These are phyloP conservation scores for Petrocephalus sullivani DNA, from an alignment of 2,797 vertebrate genomes.

Conservation along the genomic window DNA sequence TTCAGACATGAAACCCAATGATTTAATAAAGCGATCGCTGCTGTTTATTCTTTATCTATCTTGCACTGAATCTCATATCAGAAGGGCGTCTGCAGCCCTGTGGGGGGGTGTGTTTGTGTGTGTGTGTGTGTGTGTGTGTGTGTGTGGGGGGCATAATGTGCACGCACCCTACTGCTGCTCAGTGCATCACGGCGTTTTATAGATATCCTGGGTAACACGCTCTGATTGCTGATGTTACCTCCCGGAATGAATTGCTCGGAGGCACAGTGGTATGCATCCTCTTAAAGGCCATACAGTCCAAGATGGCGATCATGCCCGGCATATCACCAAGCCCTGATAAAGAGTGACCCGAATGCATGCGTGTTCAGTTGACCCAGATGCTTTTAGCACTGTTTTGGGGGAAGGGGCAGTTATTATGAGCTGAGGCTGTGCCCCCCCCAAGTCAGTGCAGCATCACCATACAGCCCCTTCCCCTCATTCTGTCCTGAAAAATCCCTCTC, in stretches of 20 bases:
- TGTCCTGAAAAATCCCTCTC: conserved; percentile 8
- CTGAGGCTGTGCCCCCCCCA: not conserved
- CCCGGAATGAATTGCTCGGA: too few species aligned
- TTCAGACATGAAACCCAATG: not conserved
- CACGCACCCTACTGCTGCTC: not conserved
- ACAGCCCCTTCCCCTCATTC: not conserved
- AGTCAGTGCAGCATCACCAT: not conserved
- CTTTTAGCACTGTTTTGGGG: not conserved
- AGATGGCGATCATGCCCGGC: not conserved
- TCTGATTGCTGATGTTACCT: too few species aligned
- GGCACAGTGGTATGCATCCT: not conserved
- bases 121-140: too few species aligned
- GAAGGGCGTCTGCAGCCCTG: not conserved
- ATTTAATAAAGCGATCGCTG: not conserved
- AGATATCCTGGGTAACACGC: too few species aligned
- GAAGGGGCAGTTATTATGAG: not conserved
- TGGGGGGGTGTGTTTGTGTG: too few species aligned
- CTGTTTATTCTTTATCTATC: not conserved
- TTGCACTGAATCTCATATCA: not conserved
- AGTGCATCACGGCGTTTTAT: not conserved
- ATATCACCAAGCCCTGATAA: not conserved
- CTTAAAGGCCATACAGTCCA: not conserved
- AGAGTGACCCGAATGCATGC: not conserved
- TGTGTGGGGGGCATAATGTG: not conserved
- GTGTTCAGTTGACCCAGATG: not conserved